phyloP scores from a whole-genome alignment of 2,113 vertebrate species.

The Hypomesus transpacificus region DNA sequence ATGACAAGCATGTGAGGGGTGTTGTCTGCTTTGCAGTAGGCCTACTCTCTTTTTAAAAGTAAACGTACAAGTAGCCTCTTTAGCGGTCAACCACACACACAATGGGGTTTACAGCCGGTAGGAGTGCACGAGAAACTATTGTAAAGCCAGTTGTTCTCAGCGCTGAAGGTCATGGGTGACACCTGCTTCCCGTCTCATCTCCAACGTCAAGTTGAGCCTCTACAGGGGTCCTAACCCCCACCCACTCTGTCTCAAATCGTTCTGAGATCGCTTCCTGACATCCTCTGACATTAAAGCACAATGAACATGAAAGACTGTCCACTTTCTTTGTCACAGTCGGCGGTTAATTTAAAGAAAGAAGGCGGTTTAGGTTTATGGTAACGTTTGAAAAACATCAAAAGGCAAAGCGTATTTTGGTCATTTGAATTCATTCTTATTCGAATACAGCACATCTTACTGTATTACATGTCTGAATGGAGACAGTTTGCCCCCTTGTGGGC shows the following conservation, averaged over 20 bases:
- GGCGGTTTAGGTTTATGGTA: no score
- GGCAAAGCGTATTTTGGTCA: no score
- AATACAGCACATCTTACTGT: background rate
- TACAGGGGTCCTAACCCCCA: conserved; percentile 35
- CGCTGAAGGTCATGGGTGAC: conserved; percentile 71
- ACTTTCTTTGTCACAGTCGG: conserved; percentile 45
- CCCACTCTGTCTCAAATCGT: conserved; percentile 44
- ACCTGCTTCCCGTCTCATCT: conserved; percentile 72
- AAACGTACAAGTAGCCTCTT: no score
- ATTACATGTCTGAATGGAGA: conserved; percentile 35
- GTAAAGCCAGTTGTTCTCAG: conserved; percentile 50
- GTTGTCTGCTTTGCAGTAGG: conserved; percentile 18
- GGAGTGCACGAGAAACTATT: conserved; percentile 15
- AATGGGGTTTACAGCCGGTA: no score
- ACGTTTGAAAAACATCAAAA: no score
- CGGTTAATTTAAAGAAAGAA: conserved; percentile 46
- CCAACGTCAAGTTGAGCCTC: conserved; percentile 59
- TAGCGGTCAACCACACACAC: no score
- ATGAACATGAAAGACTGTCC: conserved; percentile 35
- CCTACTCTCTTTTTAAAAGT: background rate
- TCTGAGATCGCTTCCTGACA: conserved; percentile 60
- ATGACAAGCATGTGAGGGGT: conserved; percentile 38
- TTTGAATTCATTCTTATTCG: no score
- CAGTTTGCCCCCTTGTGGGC: conserved; percentile 70
- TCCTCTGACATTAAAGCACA: conserved; percentile 13